A percentile compares a stretch with the other conserved stretches of the same genome.
Evolutionary conservation across 1,140 invertebrate genomes (phyloP).

Genomic region (Dreissena polymorpha): DNA sequence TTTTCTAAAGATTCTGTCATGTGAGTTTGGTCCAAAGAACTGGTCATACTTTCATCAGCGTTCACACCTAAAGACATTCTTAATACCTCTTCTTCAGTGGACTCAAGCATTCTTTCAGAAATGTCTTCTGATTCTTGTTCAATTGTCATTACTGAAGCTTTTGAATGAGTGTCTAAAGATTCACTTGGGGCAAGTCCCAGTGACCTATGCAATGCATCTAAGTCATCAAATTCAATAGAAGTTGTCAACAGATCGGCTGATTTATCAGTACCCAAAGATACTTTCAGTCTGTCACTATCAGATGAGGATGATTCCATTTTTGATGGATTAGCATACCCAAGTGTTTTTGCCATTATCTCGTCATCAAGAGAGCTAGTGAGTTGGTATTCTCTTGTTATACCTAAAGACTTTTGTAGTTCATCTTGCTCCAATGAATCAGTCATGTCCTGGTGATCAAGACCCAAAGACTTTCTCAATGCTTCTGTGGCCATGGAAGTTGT

Average conservation of each 20-base stretch:
- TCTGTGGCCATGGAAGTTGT: slow-evolving; percentile 48
- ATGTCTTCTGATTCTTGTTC: slow-evolving; percentile 43
- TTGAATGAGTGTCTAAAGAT: slow-evolving; percentile 23
- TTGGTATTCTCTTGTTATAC: slow-evolving; percentile 23
- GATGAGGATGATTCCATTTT: slow-evolving; percentile 42
- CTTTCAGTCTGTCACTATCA: slow-evolving; percentile 29
- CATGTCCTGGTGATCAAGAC: slow-evolving; percentile 13
- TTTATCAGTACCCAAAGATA: slow-evolving; percentile 36
- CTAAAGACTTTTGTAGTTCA: slow-evolving; percentile 37
- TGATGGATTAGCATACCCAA: slow-evolving; percentile 44
- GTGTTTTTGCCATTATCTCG: slow-evolving; percentile 51
- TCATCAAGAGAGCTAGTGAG: slow-evolving; percentile 52
- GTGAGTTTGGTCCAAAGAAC: background rate
- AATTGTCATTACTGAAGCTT: slow-evolving; percentile 16
- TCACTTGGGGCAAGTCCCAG: slow-evolving; percentile 47
- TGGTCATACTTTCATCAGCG: slow-evolving; percentile 1
- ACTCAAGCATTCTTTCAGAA: slow-evolving; percentile 42
- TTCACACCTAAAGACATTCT: slow-evolving; percentile 17
- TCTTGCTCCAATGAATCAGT: slow-evolving; percentile 51
- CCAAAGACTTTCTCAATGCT: slow-evolving; percentile 32
- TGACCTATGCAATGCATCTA: slow-evolving; percentile 54
- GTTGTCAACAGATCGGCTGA: slow-evolving; percentile 49
- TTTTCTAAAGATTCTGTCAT: background rate
- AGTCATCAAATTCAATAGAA: slow-evolving; percentile 51
- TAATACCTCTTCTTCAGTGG: slow-evolving; percentile 44